Evolutionary conservation across 1,140 invertebrate species (phyloP), one percentile per base, ranked within the genome.

Genomic region (Oedothorax gibbosus): DNA sequence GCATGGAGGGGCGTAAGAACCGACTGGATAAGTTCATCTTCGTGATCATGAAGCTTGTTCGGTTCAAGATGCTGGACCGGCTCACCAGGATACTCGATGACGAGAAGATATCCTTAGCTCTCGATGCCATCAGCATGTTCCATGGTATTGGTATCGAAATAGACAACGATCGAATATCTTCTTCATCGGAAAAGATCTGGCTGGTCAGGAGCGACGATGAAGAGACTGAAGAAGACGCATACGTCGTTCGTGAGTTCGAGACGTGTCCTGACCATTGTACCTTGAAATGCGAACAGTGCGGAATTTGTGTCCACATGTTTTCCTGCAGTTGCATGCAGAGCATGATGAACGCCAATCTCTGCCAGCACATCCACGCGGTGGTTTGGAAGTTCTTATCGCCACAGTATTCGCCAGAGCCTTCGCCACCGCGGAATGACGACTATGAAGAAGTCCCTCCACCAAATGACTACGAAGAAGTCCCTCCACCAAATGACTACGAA

Each of bases 301-400:
- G 76, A 18, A 76, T 84, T 11, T 84, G 72, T 75, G 72, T 84
- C 12, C 72, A 75, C 21, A 75, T 75, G 81, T 84, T 20, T n/a
- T 60, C 72, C 8, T 84, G 81, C 51, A 84, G 50, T 65, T 84
- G 81, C 18, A 18, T 76, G n/a, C 49, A 76, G 7, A 84, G 57
- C 21, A 54, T 84, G 56, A 66, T 84, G 18, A 84, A 84, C 76
- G 71, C 81, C 14, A 84, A 84, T 68, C 51, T 75, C 11, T 84
- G 81, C 9, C 56, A 54, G 2, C 81, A 84, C 50, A 84, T 84
- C 50, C 81, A 84, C 49, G 81, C 81, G 12, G 81, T 84, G 15
- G 71, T 68, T 1, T 75, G 69, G 56, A 84, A 75, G 8, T 84
- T 84, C 57, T 50, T 84, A 20, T 57, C 60, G 12, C 57, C 69